phyloP scores from a whole-genome alignment of 2,888 invertebrate species.

The Autographa gamma region DNA sequence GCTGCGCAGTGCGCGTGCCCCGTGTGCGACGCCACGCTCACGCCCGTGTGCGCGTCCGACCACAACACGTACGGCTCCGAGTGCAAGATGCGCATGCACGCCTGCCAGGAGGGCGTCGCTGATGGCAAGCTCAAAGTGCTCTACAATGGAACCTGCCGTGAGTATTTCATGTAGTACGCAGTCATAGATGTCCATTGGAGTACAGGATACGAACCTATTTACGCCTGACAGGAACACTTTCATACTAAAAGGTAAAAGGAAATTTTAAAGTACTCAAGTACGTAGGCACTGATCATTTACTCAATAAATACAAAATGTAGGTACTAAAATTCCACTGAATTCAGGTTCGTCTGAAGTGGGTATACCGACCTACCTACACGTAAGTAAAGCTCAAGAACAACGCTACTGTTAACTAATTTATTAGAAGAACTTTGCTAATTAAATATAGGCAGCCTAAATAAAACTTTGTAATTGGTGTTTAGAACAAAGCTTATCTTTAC shows the following conservation, averaged over 20 bases:
- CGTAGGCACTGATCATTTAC: too few relatives aligned
- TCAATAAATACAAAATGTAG: too few relatives aligned
- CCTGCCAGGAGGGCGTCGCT: conserved; percentile 92
- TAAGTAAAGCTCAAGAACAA: conserved; percentile 19
- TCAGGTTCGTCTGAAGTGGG: background rate
- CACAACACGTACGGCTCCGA: conserved; percentile 95
- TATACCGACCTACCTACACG: background rate
- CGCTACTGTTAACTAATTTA: conserved; percentile 44
- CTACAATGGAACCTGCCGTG: conserved; percentile 89
- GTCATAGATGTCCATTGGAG: too few relatives aligned
- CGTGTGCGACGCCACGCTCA: conserved; percentile 93
- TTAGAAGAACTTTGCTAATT: conserved; percentile 51
- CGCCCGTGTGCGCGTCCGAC: conserved; percentile 93
- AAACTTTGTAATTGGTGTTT: conserved; percentile 41
- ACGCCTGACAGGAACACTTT: too few relatives aligned
- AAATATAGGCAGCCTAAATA: conserved; percentile 46
- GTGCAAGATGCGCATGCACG: conserved; percentile 94
- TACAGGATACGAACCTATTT: too few relatives aligned
- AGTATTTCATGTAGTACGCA: too few relatives aligned
- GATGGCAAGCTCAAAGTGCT: conserved; percentile 90
- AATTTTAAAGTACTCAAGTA: too few relatives aligned
- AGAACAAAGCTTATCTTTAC: conserved; percentile 48
- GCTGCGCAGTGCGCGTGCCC: conserved; percentile 92
- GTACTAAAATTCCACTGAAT: too few relatives aligned
- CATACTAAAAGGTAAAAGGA: too few relatives aligned